Base-by-base conservation (phyloP, 1,140 invertebrate genomes). In the Metopolophium dirhodum region DNA sequence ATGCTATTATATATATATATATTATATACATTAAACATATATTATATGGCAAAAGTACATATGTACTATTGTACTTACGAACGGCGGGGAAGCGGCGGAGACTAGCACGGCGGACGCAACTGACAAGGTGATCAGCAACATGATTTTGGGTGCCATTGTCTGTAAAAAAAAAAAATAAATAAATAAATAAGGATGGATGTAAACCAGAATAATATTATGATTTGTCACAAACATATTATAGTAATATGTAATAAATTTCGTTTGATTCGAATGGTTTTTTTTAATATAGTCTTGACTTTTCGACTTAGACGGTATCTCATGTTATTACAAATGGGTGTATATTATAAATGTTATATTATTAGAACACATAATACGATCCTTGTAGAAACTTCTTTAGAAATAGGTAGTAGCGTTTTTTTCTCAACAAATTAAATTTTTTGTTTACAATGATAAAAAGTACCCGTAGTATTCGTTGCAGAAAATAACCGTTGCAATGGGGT, bases 101-200 rank as follows among this genome's bases (percentile, higher is more conserved):
- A 92, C 91, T 18, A 92, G 8, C 8, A 82, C 47, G 7, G 54
- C n/a, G 8, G n/a, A 22, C n/a, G n/a, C 91, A 20, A 49, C 45
- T 23, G 47, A 92, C 23, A 82, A 35, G 22, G 47, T 85, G 61
- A 92, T 82, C 77, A 51, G 47, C 47, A 54, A 83, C 47, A 85
- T 51, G 47, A n/a, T 51, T 92, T 92, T 85, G 45, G 47, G 22
- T 85, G 91, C 77, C 91, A 92, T 92, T 37, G 30, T 83, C 91
- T 92, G 91, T 41, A 85, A 85, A 92, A 92, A 51, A 77, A 35
- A n/a, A n/a, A 91, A 77, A 45, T 37, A 91, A 37, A 41, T 68
- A 90, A 61, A 90, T 61, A 90, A 49, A 51, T 47, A 86, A 86
- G 2, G 0, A 30, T 51, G 49, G 23, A 47, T 30, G 26, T 11